Evolutionary conservation across 2,888 invertebrate species (phyloP).

Genomic region (Incurvaria masculella): DNA sequence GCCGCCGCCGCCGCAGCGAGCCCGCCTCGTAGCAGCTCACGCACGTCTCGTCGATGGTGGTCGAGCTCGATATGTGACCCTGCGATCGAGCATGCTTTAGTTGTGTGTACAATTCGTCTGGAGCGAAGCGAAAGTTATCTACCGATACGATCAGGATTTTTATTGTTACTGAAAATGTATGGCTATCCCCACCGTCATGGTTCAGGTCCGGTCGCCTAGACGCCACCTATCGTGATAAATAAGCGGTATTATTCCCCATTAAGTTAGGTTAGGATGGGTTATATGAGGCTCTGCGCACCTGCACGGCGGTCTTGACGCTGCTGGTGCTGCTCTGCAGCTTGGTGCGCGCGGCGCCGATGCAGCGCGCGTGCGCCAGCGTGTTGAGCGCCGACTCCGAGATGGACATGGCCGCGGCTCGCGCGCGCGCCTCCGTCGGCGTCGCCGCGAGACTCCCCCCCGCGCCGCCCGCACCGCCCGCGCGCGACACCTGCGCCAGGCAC

Average conservation of each 20-base stretch:
- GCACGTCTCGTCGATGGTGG: constrained; percentile 52
- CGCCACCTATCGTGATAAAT: no score
- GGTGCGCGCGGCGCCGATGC: constrained; percentile 40
- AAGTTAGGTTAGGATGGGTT: no score
- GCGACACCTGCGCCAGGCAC: constrained; percentile 71
- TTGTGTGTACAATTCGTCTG: no score
- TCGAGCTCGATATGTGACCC: constrained; percentile 52
- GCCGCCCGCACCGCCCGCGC: constrained; percentile 29
- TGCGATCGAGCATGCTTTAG: no score
- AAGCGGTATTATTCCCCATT: no score
- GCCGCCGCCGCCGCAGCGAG: constrained; percentile 41
- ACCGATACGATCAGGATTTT: no score
- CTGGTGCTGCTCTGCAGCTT: constrained; percentile 44
- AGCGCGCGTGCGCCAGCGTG: constrained; percentile 54
- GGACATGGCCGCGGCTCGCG: constrained; percentile 65
- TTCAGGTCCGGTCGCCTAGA: no score
- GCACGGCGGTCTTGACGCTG: constrained; percentile 34
- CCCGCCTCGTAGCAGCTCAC: constrained; percentile 50
- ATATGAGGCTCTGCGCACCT: constrained; percentile 24
- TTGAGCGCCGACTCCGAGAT: constrained; percentile 88
- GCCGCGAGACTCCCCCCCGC: constrained; percentile 33
- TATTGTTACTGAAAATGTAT: no score
- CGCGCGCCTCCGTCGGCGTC: constrained; percentile 36
- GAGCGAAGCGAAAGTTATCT: no score
- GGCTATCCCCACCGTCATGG: no score